These are phyloP conservation scores for Drepanosiphum platanoidis DNA, from an alignment of 2,888 invertebrate species.

Conservation along the genomic window DNA sequence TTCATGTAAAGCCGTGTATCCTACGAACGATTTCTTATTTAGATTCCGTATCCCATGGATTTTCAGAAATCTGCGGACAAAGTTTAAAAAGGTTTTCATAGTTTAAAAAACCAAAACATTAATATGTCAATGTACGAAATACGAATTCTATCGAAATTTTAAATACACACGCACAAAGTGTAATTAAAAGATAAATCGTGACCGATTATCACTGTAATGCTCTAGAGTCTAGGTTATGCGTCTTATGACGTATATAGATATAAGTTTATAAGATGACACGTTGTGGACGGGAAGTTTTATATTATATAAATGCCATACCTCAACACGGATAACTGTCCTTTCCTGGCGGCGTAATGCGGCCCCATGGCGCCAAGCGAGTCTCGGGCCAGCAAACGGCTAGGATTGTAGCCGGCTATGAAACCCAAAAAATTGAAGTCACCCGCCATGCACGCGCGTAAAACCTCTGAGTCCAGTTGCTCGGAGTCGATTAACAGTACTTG, in stretches of 20 bases:
- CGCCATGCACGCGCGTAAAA: constrained; percentile 63
- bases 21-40: constrained; percentile 63
- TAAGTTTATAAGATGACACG: background rate
- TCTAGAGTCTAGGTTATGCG: too few relatives aligned
- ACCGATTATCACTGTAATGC: background rate
- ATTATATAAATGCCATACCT: constrained; percentile 18
- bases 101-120: too few relatives aligned
- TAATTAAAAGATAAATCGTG: background rate
- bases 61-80: constrained; percentile 51
- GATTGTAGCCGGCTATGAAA: constrained; percentile 22
- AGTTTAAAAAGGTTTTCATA: background rate
- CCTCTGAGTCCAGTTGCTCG: constrained; percentile 35
- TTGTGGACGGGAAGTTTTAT: background rate
- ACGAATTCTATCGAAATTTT: too few relatives aligned
- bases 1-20: constrained; percentile 64
- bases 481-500: constrained; percentile 38
- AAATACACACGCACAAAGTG: background rate
- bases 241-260: background rate
- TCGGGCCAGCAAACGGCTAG: constrained; percentile 25
- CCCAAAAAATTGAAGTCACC: constrained; percentile 63
- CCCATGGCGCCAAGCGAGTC: constrained; percentile 62
- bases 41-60: constrained; percentile 46
- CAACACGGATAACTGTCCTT: constrained; percentile 63
- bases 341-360: constrained; percentile 64
- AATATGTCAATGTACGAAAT: too few relatives aligned